Evolutionary conservation across 2,888 invertebrate genomes (phyloP).

Genomic region (Ethmia dodecea): DNA sequence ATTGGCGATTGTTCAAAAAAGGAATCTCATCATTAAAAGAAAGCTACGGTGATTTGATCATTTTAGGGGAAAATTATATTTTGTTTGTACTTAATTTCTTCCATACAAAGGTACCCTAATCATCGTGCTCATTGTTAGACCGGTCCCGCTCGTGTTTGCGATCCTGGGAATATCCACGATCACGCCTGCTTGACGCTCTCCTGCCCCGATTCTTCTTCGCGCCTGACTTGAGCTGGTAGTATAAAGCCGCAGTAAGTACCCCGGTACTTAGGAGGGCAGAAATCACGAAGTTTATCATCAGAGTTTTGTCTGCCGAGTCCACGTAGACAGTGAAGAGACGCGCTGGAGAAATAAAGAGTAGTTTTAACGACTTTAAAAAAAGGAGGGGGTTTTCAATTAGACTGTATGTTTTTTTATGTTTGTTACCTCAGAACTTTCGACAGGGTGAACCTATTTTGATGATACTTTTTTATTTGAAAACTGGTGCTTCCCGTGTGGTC

Average conservation of each 20-base stretch:
- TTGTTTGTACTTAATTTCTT: too few species aligned
- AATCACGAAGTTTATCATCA: conserved; percentile 85
- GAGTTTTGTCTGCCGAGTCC: conserved; percentile 85
- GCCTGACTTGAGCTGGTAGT: conserved; percentile 71
- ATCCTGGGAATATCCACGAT: conserved; percentile 21
- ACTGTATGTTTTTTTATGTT: too few species aligned
- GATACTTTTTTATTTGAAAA: too few species aligned
- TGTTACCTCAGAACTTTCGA: too few species aligned
- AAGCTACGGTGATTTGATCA: too few species aligned
- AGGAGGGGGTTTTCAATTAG: too few species aligned
- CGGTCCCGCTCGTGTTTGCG: conserved; percentile 21
- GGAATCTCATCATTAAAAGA: too few species aligned
- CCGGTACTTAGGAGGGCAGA: conserved; percentile 83
- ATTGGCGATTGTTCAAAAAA: too few species aligned
- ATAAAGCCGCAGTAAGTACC: conserved; percentile 83
- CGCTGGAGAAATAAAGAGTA: conserved; percentile 71
- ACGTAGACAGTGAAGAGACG: conserved; percentile 88
- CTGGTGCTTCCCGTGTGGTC: too few species aligned
- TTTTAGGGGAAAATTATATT: too few species aligned
- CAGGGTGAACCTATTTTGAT: too few species aligned
- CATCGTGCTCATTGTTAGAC: background rate
- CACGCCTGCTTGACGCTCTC: conserved; percentile 17
- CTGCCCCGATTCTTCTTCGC: conserved; percentile 25
- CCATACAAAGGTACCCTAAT: background rate
- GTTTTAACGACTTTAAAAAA: too few species aligned